Evolutionary conservation across 2,797 vertebrate genomes (phyloP), one percentile per base, ranked within the genome.

Genomic region (Scleropages formosus): DNA sequence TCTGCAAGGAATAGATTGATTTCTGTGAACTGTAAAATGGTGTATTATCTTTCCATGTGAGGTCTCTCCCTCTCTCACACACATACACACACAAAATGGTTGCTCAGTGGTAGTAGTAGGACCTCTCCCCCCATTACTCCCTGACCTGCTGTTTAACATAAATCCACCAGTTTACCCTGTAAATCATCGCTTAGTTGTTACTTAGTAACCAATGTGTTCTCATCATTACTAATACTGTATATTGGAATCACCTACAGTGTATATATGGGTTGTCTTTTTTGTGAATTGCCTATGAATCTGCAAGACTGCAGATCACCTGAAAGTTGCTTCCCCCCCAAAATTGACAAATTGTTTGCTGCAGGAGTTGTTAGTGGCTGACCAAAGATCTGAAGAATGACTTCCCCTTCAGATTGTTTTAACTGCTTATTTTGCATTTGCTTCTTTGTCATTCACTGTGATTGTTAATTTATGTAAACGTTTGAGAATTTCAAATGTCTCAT

Each of bases 201-300:
- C 85, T 89, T 88, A 83, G 88, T 90, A 89, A 90, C 77, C 69
- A 75, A 84, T 87, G 85, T 89, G 79, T 79, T 80, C 82, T 82
- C 79, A 80, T 84, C 78, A 81, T 81, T 78, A 78, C 72, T 78
- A 65, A 82, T 85, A 79, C 83, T 91, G 90, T 91, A 90, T 86
- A 89, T 90, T 83, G 85, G 78, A 88, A 80, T 89, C 85, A 85
- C 81, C 78, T 76, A 73, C 84, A 78, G 82, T 93, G 91, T 91
- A 92, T 88, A 93, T 91, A 92, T 86, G 82, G 84, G 61, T 66
- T 76, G 75, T 77, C 10, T 66, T 84, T n/a, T 85, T 77, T 72
- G 75, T 82, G 84, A 81, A 82, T 79, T 85, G 86, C 86, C 89
- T 85, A 84, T 90, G 87, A 81, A 86, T 88, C 91, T 89, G 85